These are phyloP conservation scores for Watsonalla cultraria DNA, from an alignment of 2,888 invertebrate species.

Conservation along the genomic window DNA sequence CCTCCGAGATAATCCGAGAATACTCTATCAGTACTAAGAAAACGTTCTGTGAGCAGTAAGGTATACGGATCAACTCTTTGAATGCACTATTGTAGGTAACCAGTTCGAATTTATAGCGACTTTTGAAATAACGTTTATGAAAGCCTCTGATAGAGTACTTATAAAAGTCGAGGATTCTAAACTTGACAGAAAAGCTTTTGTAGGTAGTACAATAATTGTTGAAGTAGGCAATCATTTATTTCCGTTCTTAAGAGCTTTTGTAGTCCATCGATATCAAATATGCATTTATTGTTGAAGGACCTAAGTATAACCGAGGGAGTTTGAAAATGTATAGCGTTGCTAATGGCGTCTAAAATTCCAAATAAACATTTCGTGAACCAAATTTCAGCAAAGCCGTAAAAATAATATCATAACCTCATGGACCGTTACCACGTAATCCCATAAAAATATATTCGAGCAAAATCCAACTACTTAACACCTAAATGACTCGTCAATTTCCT, in stretches of 20 bases:
- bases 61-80: too few relatives aligned
- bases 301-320: neutral
- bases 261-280: neutral
- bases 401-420: neutral
- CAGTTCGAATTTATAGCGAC: too few relatives aligned
- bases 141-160: too few relatives aligned
- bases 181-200: too few relatives aligned
- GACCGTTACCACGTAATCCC: neutral
- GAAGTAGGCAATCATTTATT: neutral
- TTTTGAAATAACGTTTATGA: too few relatives aligned
- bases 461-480: neutral
- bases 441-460: neutral
- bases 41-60: too few relatives aligned
- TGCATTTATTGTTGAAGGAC: neutral
- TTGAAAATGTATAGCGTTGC: neutral
- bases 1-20: too few relatives aligned
- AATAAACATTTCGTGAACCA: neutral
- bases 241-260: neutral
- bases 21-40: too few relatives aligned
- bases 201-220: neutral
- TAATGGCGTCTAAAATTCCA: too few relatives aligned
- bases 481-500: conserved; percentile 12
- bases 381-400: neutral
- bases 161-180: too few relatives aligned
- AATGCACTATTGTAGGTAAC: too few relatives aligned